Evolutionary conservation across 2,888 invertebrate genomes (phyloP), one percentile per base, ranked within the genome.

Genomic region (Eristalis arbustorum): DNA sequence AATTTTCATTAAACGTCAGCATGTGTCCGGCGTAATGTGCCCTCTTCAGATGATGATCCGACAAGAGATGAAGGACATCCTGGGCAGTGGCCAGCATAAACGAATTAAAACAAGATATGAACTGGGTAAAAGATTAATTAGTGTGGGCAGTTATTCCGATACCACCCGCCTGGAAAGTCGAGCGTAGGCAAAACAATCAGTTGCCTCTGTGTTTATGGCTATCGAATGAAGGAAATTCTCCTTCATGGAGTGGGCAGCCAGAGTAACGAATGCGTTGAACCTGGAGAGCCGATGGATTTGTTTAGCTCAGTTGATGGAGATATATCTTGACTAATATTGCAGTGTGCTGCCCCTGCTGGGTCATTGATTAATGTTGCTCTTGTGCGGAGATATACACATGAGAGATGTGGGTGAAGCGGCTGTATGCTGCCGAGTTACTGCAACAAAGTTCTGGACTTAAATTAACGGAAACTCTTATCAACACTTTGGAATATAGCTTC

Each of bases 141-240:
- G 68, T 62, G 76, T 74, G 62, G 81, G 81, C 72, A 72, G 67
- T 84, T 84, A 81, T 81, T 81, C 73, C 56, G 81, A 81, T 80
- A 80, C 80, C 81, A 84, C 84, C 81, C 75, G 81, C 37, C 57
- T 37, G 37, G 69, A 34, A 23, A 31, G 68, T 34, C 76, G 61
- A 37, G 42, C 42, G n/a, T 42, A 72, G 59, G 72, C 69, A 64
- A 61, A 73, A 73, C 67, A 67, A 62, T 68, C 79, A 22, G 31
- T 56, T 34, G 62, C 23, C 68, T 63, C 23, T 56, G 40, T 80
- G 72, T 78, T 78, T 78, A 77, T 34, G 49, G 34, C 11, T 62
- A 28, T 71, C 56, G 23, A 72, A 49, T 62, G 62, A 67, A 56
- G 62, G 73, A 73, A 62, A 34, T 67, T 61, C 42, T 67, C n/a